Base-by-base conservation (phyloP, 2,797 vertebrate species). In the Xyrichtys novacula region DNA sequence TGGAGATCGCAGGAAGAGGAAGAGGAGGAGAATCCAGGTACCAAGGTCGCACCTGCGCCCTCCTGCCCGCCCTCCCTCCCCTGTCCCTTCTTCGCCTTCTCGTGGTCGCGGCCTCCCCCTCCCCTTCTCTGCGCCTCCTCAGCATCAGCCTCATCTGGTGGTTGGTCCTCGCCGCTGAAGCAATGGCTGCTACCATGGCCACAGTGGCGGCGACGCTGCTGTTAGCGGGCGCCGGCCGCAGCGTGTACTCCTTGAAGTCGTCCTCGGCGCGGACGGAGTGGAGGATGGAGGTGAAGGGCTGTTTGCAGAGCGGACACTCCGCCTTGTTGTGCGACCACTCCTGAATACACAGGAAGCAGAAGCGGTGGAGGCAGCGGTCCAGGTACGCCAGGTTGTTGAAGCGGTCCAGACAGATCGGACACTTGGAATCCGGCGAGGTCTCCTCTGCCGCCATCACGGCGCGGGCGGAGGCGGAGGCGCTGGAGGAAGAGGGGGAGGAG, bases 311-410 rank as follows among this genome's bases (percentile, higher is more conserved):
- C 0, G 96, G 97, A 62, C 96, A 98, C 78, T 97, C 96, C 0
- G 96, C 95, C 91, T 98, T 98, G 93, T 94, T 97, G 86, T 95
- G 96, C 6, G 96, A 96, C 97, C 96, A 97, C 68, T 98, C 96
- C 74, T 89, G 95, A 71, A 98, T 95, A 88, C 96, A 98, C 3
- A 91, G 93, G 80, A 97, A 98, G 80, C 97, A 98, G 88, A 98
- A 98, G 70, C 94, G 95, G 47, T 98, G 96, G 74, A 96, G 93
- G 83, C 96, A 98, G 73, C 93, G 93, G 84, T 97, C 96, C 46
- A 98, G 92, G 66, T 95, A 96, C 0, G 96, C 95, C 76, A 96
- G 89, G 26, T 97, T 97, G 89, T 96, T 95, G 89, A 97, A 97
- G 50, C 92, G 93, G 22, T 98, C 97, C 88, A 98, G 92, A 64